Conservation (phyloP, 2,888 invertebrate species). For the Platycheirus rosarum region DNA sequence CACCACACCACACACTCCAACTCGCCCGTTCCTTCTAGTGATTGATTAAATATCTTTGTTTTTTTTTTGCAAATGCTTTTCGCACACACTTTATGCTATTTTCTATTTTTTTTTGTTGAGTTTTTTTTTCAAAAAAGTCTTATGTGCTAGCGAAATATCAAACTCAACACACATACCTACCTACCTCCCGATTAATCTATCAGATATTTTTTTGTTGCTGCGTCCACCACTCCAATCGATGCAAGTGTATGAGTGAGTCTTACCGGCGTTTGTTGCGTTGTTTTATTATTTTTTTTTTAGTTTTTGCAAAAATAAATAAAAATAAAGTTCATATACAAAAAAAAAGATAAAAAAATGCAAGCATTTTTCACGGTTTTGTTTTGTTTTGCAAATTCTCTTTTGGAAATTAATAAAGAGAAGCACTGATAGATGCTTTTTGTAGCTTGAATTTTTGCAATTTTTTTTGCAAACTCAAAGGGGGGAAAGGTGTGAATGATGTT, state of each 20-base stretch:
- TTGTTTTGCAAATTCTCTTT: conserved; percentile 67
- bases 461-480: conserved; percentile 15
- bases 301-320: conserved; percentile 50
- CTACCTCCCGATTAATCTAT: conserved; percentile 59
- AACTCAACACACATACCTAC: conserved; percentile 43
- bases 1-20: conserved; percentile 44
- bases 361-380: conserved; percentile 62
- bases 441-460: conserved; percentile 40
- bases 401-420: conserved; percentile 28
- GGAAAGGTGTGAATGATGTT: conserved; percentile 5
- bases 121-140: conserved; percentile 54
- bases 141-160: conserved; percentile 64
- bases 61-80: conserved; percentile 68
- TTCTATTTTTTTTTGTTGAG: conserved; percentile 41
- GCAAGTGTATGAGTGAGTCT: conserved; percentile 57
- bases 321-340: conserved; percentile 19
- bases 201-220: conserved; percentile 60
- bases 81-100: conserved; percentile 67
- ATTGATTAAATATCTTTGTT: conserved; percentile 64
- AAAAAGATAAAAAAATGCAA: conserved; percentile 56
- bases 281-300: conserved; percentile 52
- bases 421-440: conserved; percentile 13
- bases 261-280: conserved; percentile 69
- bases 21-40: conserved; percentile 44
- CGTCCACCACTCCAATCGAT: conserved; percentile 30